Conservation (phyloP, 2,797 vertebrate species). For the Helicolenus hilgendorfi region DNA sequence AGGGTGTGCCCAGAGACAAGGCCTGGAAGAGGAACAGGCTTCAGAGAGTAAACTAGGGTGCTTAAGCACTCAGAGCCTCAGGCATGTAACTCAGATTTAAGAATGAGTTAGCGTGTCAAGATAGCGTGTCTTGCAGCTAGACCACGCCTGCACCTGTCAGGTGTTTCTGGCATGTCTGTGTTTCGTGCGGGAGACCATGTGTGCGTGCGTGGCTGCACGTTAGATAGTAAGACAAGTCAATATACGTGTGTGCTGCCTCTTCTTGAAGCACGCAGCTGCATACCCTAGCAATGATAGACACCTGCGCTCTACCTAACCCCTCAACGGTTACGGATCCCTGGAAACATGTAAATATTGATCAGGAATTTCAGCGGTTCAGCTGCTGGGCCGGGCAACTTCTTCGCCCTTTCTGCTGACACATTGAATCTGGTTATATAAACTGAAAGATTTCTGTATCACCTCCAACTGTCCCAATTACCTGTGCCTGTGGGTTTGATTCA, state of each 20-base stretch:
- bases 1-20: constrained; percentile 80
- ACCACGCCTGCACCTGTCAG: constrained; percentile 92
- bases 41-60: constrained; percentile 78
- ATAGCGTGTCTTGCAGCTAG: constrained; percentile 86
- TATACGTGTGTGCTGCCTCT: constrained; percentile 50
- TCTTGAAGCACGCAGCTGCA: constrained; percentile 78
- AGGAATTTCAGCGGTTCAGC: constrained; percentile 16
- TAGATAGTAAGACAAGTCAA: constrained; percentile 28
- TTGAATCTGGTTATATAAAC: constrained; percentile 60
- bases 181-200: constrained; percentile 81
- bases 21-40: constrained; percentile 80
- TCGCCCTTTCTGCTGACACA: constrained; percentile 34
- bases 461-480: neutral
- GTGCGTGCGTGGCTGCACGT: constrained; percentile 53
- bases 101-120: constrained; percentile 94
- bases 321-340: constrained; percentile 53
- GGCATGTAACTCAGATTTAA: constrained; percentile 89
- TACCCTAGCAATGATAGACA: constrained; percentile 78
- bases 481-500: constrained; percentile 21
- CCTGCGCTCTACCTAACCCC: constrained; percentile 65
- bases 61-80: constrained; percentile 74
- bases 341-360: constrained; percentile 81
- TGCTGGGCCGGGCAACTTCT: neutral
- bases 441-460: constrained; percentile 18
- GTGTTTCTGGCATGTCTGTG: constrained; percentile 86